These are phyloP conservation scores for Acanthosepion pharaonis DNA, from an alignment of 2,888 invertebrate species.

Conservation along the genomic window DNA sequence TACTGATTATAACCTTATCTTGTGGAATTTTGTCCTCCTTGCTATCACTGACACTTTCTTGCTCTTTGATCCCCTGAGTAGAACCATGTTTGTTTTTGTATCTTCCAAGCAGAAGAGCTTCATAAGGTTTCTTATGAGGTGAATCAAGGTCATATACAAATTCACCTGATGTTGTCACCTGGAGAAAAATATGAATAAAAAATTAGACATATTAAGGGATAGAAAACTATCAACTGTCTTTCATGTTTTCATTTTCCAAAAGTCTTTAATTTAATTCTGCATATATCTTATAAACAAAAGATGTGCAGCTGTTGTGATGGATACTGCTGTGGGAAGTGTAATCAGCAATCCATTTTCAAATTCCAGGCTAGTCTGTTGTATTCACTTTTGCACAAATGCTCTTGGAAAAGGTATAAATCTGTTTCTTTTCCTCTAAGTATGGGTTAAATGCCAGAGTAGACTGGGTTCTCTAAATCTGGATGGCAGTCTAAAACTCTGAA, in stretches of 20 bases:
- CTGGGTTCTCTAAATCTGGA: too few relatives aligned
- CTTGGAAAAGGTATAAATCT: too few relatives aligned
- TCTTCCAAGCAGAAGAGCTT: constrained; percentile 82
- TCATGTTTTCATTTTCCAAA: not conserved
- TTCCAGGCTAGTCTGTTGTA: too few relatives aligned
- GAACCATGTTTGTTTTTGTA: not conserved
- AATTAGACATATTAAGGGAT: not conserved
- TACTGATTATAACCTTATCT: constrained; percentile 83
- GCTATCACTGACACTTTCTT: not conserved
- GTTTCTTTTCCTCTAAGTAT: too few relatives aligned
- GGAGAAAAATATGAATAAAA: constrained; percentile 50
- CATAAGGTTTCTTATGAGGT: constrained; percentile 89
- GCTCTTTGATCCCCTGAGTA: not conserved
- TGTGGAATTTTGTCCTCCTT: constrained; percentile 65
- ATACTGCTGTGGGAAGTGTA: too few relatives aligned
- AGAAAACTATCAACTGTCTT: not conserved
- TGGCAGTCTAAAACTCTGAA: too few relatives aligned
- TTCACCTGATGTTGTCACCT: constrained; percentile 82
- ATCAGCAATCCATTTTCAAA: too few relatives aligned
- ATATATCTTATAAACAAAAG: too few relatives aligned
- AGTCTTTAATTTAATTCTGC: too few relatives aligned
- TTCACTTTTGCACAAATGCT: too few relatives aligned
- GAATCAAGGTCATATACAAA: constrained; percentile 82
- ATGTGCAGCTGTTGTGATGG: too few relatives aligned
- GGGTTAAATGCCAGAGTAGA: too few relatives aligned